Conservation (phyloP, 1,140 invertebrate species). For the Dendrolimus kikuchii region DNA sequence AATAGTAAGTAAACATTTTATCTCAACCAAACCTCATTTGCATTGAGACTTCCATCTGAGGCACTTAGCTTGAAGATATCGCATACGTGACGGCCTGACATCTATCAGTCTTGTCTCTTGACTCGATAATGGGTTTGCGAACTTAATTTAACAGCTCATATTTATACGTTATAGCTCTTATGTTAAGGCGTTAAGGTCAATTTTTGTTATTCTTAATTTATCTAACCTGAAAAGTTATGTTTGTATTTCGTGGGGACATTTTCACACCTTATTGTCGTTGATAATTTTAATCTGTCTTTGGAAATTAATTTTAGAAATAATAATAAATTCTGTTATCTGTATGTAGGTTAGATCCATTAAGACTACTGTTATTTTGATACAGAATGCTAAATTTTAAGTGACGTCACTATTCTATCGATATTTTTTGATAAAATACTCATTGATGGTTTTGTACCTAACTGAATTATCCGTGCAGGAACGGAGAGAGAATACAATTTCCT, state of each 20-base stretch:
- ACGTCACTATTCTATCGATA: too few relatives aligned
- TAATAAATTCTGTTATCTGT: slow-evolving; percentile 4
- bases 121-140: slow-evolving; percentile 11
- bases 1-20: slow-evolving; percentile 1
- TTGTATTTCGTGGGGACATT: slow-evolving; percentile 11
- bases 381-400: too few relatives aligned
- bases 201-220: background rate
- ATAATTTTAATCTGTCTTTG: slow-evolving; percentile 8
- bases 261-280: slow-evolving; percentile 14
- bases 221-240: background rate
- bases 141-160: slow-evolving; percentile 1
- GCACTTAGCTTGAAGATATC: slow-evolving; percentile 23
- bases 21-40: slow-evolving; percentile 13
- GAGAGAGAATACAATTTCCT: too few relatives aligned
- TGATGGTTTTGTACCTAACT: too few relatives aligned
- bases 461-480: too few relatives aligned
- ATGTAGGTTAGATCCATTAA: slow-evolving; percentile 1
- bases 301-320: slow-evolving; percentile 9
- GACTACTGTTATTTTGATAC: background rate
- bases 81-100: slow-evolving; percentile 16
- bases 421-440: too few relatives aligned
- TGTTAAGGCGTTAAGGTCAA: background rate
- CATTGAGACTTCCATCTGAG: slow-evolving; percentile 15
- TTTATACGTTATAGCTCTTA: background rate
- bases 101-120: slow-evolving; percentile 21